phyloP scores from a whole-genome alignment of 2,888 invertebrate species.

The Plusia festucae region DNA sequence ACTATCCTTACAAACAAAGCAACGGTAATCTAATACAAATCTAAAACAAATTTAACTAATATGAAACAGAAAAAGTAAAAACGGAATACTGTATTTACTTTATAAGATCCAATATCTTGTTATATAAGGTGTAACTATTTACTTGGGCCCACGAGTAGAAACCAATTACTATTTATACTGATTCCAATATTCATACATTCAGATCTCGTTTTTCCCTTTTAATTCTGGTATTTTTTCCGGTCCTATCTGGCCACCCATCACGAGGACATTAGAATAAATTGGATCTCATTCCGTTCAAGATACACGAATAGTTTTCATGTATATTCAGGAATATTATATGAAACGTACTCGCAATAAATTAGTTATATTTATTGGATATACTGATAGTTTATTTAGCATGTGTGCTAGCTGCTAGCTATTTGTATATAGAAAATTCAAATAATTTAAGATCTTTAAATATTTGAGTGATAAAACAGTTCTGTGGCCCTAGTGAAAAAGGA shows the following conservation, averaged over 20 bases:
- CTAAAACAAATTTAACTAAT: background rate
- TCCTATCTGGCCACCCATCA: conserved; percentile 54
- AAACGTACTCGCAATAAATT: conserved; percentile 8
- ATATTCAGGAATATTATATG: conserved; percentile 26
- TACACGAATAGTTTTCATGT: conserved; percentile 47
- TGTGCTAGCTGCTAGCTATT: no score
- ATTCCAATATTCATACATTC: conserved; percentile 56
- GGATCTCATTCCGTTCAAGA: conserved; percentile 48
- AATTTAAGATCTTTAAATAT: background rate
- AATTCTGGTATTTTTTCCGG: conserved; percentile 54
- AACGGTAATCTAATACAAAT: background rate
- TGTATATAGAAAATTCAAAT: background rate
- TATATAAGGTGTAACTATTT: conserved; percentile 32
- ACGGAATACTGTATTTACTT: background rate
- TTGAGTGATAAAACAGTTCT: no score
- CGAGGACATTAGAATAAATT: conserved; percentile 52
- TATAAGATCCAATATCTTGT: conserved; percentile 33
- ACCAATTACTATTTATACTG: conserved; percentile 40
- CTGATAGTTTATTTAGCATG: background rate
- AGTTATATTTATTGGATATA: background rate
- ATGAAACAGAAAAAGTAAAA: background rate
- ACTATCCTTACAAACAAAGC: background rate
- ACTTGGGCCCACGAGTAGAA: conserved; percentile 24
- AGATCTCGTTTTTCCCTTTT: conserved; percentile 48
- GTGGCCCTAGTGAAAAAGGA: no score